Conservation (phyloP, 2,888 invertebrate genomes). For the Parthenolecanium corni region DNA sequence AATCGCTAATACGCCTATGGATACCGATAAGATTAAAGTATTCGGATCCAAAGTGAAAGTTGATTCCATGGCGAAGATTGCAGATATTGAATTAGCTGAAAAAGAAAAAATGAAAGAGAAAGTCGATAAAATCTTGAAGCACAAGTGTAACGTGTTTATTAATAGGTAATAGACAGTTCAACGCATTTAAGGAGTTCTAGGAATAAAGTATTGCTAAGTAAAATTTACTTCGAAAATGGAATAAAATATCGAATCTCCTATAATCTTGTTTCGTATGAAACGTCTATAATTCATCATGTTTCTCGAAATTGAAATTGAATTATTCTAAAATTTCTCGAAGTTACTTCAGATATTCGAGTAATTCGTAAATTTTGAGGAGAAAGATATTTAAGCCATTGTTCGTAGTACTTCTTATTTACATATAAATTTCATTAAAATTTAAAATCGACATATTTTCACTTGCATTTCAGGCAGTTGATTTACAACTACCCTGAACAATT, state of each 20-base stretch:
- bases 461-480: slow-evolving; percentile 80
- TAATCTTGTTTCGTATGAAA: too few relatives aligned
- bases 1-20: slow-evolving; percentile 99
- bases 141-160: slow-evolving; percentile 31
- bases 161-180: slow-evolving; percentile 22
- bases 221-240: background rate
- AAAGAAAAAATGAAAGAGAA: slow-evolving; percentile 99
- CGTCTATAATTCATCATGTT: too few relatives aligned
- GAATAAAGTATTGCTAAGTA: background rate
- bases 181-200: background rate
- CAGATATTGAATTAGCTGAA: slow-evolving; percentile 92
- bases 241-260: too few relatives aligned
- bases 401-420: too few relatives aligned
- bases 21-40: slow-evolving; percentile 98
- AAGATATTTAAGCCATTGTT: too few relatives aligned
- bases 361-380: background rate
- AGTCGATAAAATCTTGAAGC: slow-evolving; percentile 76
- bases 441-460: background rate
- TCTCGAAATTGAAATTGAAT: too few relatives aligned
- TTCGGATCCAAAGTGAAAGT: slow-evolving; percentile 93
- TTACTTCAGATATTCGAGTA: background rate
- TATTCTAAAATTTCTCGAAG: background rate
- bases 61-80: slow-evolving; percentile 87
- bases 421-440: too few relatives aligned
- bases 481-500: slow-evolving; percentile 99